Conservation (phyloP, 2,797 vertebrate genomes). For the Paedocypris micromegethes region DNA sequence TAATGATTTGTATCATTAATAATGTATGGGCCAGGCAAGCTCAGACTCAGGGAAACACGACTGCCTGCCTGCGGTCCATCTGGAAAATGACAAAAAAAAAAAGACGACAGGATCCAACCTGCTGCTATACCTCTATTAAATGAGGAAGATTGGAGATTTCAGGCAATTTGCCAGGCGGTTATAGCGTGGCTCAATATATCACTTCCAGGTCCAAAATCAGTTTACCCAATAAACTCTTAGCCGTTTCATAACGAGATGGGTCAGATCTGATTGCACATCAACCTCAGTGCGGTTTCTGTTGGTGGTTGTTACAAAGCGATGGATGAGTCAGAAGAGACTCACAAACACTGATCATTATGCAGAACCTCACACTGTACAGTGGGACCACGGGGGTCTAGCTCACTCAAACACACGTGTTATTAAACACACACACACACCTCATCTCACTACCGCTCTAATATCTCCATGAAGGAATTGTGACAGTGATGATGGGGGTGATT, state of each 20-base stretch:
- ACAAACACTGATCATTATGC: conserved; percentile 8
- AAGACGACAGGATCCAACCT: conserved; percentile 27
- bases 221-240: conserved; percentile 1
- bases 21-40: conserved; percentile 57
- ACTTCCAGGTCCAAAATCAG: conserved; percentile 8
- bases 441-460: conserved; percentile 25
- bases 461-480: conserved; percentile 11
- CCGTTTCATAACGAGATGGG: neutral
- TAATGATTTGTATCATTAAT: conserved; percentile 65
- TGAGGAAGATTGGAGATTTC: neutral
- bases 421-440: conserved; percentile 30
- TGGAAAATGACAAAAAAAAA: conserved; percentile 37
- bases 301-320: neutral
- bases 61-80: conserved; percentile 47
- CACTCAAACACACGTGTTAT: conserved; percentile 28
- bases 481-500: conserved; percentile 37
- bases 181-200: conserved; percentile 14
- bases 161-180: conserved; percentile 13
- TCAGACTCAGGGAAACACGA: conserved; percentile 55
- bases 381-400: conserved; percentile 31
- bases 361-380: conserved; percentile 6
- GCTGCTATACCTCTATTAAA: conserved; percentile 33
- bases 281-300: conserved; percentile 3
- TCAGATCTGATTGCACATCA: conserved; percentile 20
- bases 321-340: conserved; percentile 11